Evolutionary conservation across 2,888 invertebrate species (phyloP), one percentile per base, ranked within the genome.

Genomic region (Acronicta alni): DNA sequence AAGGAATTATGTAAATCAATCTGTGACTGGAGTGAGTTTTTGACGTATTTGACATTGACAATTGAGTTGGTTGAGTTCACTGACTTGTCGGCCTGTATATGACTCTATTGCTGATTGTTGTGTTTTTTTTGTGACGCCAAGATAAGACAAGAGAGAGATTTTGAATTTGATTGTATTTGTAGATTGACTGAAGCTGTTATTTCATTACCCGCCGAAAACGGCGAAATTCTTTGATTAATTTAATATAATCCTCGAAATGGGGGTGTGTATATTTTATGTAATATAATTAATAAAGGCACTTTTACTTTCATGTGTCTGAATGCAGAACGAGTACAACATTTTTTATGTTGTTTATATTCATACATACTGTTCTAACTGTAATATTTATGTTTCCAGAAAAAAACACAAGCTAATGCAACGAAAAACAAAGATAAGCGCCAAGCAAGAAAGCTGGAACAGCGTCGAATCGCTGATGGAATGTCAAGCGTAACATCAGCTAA

Each of bases 341-440:
- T 5, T 35, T 6, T 5, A 12, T 12, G n/a, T n/a, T n/a, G n/a
- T n/a, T n/a, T n/a, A n/a, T 32, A 3, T 14, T 14, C 14, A 14
- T 32, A 14, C 4, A 1, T 32, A 14, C 14, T 5, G 0, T 32
- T 30, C 1, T 7, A 30, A 26, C 2, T 26, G 8, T 26, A 10
- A 2, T 3, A 26, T 9, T 30, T 3, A 10, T 30, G 56, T 14
- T 90, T 89, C 47, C 83, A 95, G 95, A 93, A 95, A 81, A 95
- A 95, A 89, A 76, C 89, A 7, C 63, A 77, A 35, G 71, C 90
- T 62, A 85, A 87, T 53, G 74, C 75, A 6, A 93, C 90, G 65
- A 96, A 96, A 87, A 94, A 92, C 67, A 96, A 96, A 89, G 95
- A 96, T 79, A 96, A 96, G 79, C 93, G 96, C 10, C 89, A 94